phyloP scores from a whole-genome alignment of 1,140 invertebrate species.

The Zaprionus lachaisei region DNA sequence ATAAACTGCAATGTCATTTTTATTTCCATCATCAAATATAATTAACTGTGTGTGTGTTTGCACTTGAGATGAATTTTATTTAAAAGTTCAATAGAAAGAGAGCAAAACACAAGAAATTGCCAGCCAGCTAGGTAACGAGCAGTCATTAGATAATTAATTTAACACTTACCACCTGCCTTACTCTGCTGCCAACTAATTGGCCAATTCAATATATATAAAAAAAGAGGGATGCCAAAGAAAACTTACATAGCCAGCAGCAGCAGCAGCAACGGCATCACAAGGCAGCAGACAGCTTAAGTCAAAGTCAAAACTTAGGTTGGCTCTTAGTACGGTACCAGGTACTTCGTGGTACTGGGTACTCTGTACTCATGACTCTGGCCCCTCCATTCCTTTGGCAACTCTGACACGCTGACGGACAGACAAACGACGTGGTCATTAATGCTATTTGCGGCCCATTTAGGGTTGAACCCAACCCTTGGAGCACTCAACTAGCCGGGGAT shows the following conservation, averaged over 20 bases:
- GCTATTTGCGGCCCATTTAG: constrained; percentile 65
- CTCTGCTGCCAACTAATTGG: constrained; percentile 65
- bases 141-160: constrained; percentile 81
- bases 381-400: not conserved
- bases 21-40: constrained; percentile 65
- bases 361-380: not conserved
- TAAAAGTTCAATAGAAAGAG: constrained; percentile 74
- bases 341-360: not conserved
- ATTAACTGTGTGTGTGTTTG: constrained; percentile 52
- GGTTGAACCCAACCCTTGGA: constrained; percentile 30
- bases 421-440: constrained; percentile 62
- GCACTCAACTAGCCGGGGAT: constrained; percentile 6
- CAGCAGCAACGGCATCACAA: constrained; percentile 9
- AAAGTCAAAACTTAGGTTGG: constrained; percentile 39
- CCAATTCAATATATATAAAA: constrained; percentile 52
- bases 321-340: not conserved
- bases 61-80: constrained; percentile 62
- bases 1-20: constrained; percentile 74
- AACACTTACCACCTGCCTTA: constrained; percentile 61
- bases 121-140: constrained; percentile 20
- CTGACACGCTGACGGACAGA: constrained; percentile 20
- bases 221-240: constrained; percentile 27
- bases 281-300: constrained; percentile 44
- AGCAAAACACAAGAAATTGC: constrained; percentile 25
- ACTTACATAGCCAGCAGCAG: not conserved